Conservation (phyloP, 1,140 invertebrate species). For the Rhyzopertha dominica region DNA sequence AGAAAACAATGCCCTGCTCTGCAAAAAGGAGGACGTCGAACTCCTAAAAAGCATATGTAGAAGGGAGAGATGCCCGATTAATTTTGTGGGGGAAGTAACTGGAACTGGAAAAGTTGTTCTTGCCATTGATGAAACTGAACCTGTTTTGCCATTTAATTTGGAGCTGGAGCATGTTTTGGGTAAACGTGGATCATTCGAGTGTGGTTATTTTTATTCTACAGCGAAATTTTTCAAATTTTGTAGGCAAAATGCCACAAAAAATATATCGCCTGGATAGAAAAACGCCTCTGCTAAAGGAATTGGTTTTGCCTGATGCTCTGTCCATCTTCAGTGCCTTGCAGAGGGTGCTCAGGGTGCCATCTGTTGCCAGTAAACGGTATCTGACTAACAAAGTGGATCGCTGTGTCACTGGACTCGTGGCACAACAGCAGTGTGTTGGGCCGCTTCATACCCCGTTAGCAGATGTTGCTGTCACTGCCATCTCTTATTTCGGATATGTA, state of each 20-base stretch:
- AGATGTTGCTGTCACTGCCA: slow-evolving; percentile 89
- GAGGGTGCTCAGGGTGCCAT: slow-evolving; percentile 79
- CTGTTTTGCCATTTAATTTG: slow-evolving; percentile 65
- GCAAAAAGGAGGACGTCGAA: slow-evolving; percentile 58
- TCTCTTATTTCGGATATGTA: slow-evolving; percentile 65
- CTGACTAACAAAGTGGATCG: slow-evolving; percentile 94
- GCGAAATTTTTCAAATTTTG: slow-evolving; percentile 10
- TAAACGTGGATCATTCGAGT: slow-evolving; percentile 35
- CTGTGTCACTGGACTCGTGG: slow-evolving; percentile 92
- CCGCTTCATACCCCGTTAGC: slow-evolving; percentile 92
- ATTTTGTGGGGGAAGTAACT: slow-evolving; percentile 89
- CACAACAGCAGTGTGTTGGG: slow-evolving; percentile 97
- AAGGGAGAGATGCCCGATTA: slow-evolving; percentile 88
- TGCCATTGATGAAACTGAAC: slow-evolving; percentile 45
- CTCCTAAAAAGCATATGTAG: slow-evolving; percentile 69
- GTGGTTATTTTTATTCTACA: not conserved
- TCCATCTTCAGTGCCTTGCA: slow-evolving; percentile 65
- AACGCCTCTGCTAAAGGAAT: slow-evolving; percentile 27
- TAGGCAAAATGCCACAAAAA: slow-evolving; percentile 72
- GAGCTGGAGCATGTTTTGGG: slow-evolving; percentile 86
- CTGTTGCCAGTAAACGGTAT: slow-evolving; percentile 92
- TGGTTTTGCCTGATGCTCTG: slow-evolving; percentile 53
- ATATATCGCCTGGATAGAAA: slow-evolving; percentile 54
- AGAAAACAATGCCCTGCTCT: slow-evolving; percentile 88
- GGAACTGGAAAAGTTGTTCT: slow-evolving; percentile 78